Conservation (phyloP, 2,888 invertebrate genomes). For the Helicoverpa assulta region DNA sequence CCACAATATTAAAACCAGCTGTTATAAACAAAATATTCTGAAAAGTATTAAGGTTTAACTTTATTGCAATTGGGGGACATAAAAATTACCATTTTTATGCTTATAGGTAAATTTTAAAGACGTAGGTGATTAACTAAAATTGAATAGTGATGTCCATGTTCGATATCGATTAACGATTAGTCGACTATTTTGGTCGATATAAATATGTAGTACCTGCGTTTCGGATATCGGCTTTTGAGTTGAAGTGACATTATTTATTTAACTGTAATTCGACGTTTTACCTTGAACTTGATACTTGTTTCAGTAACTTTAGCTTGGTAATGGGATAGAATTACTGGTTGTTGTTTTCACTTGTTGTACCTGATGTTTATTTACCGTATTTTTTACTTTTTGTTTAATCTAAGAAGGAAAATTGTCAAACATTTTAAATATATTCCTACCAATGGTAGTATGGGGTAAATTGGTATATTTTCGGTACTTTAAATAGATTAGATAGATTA, state of each 20-base stretch:
- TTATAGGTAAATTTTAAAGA: constrained; percentile 60
- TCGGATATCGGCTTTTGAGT: constrained; percentile 1
- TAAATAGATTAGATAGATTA: too few species aligned
- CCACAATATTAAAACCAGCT: constrained; percentile 60
- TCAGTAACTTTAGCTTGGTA: neutral
- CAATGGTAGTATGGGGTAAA: too few species aligned
- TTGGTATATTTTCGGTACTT: too few species aligned
- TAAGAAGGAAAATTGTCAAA: too few species aligned
- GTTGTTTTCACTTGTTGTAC: neutral
- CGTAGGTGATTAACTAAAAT: constrained; percentile 61
- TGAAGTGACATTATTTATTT: constrained; percentile 38
- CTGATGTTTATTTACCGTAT: neutral
- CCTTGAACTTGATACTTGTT: constrained; percentile 28
- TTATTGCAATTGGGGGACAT: constrained; percentile 72
- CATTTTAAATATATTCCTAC: too few species aligned
- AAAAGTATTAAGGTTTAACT: constrained; percentile 71
- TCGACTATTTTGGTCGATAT: constrained; percentile 28
- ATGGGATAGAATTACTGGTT: neutral
- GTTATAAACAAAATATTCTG: constrained; percentile 70
- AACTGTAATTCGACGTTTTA: constrained; percentile 14
- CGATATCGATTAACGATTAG: constrained; percentile 43
- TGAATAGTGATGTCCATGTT: constrained; percentile 48
- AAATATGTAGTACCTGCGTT: constrained; percentile 10
- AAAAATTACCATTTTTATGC: constrained; percentile 74
- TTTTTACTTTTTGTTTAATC: neutral